Evolutionary conservation across 1,140 invertebrate genomes (phyloP).

Genomic region (Drosophila leontia): DNA sequence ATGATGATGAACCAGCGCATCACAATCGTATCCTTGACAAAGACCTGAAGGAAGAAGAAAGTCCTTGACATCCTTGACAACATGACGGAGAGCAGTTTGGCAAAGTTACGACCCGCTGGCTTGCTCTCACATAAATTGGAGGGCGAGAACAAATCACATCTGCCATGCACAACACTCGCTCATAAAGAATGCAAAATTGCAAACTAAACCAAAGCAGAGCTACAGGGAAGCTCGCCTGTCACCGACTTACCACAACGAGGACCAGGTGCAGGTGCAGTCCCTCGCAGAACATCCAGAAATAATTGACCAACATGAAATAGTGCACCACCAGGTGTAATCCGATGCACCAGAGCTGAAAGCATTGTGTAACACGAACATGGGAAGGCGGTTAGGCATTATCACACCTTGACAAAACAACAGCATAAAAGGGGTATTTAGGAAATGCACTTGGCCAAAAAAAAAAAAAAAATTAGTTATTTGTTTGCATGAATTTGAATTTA

Average conservation of each 20-base stretch:
- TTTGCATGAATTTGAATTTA: too few relatives aligned
- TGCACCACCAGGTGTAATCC: constrained; percentile 91
- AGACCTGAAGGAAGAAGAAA: constrained; percentile 83
- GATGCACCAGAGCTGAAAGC: constrained; percentile 90
- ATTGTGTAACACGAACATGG: background rate
- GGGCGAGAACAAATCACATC: constrained; percentile 51
- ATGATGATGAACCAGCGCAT: constrained; percentile 91
- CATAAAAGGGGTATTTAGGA: background rate
- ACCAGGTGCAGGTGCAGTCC: constrained; percentile 95
- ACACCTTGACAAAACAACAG: background rate
- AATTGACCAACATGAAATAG: constrained; percentile 95
- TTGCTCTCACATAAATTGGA: constrained; percentile 56
- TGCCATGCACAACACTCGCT: constrained; percentile 47
- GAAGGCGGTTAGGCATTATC: constrained; percentile 4
- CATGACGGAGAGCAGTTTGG: constrained; percentile 30
- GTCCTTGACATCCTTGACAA: constrained; percentile 19
- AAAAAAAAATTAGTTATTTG: background rate
- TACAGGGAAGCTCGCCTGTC: background rate
- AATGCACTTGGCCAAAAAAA: constrained; percentile 1
- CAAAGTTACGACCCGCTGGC: constrained; percentile 38
- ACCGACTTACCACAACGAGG: constrained; percentile 88
- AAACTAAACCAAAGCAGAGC: constrained; percentile 38
- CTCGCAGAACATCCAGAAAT: constrained; percentile 97
- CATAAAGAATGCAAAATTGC: constrained; percentile 57
- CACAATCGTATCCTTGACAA: constrained; percentile 86